Base-by-base conservation (phyloP, 2,113 vertebrate species). In the Ptilonorhynchus violaceus region DNA sequence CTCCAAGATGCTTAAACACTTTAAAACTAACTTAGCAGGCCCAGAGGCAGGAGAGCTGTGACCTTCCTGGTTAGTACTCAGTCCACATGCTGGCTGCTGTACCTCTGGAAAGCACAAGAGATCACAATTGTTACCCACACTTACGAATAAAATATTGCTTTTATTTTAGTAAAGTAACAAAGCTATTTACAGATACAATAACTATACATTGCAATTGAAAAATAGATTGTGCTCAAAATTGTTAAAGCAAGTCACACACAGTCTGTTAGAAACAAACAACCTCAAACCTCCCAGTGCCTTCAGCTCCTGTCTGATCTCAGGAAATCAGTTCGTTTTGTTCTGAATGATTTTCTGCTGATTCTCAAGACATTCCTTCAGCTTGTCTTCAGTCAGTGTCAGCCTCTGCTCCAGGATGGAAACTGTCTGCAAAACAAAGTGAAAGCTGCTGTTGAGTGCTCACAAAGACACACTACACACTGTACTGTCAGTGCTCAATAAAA, bases 321-420 rank as follows among this genome's bases (percentile, higher is more conserved):
- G 52, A 73, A 93, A 91, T 98, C 97, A 98, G 12, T 95, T 93
- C 4, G 21, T 73, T 77, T 97, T 83, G 98, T 93, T 97, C 96
- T 98, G 79, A 98, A 97, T 94, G 84, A 99, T 98, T 97, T 98
- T 98, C 97, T 98, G 98, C 97, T 99, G 99, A 97, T 98, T 99
- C 93, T 99, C 98, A 95, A 99, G 97, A 88, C 99, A 99, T 97
- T 99, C 99, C 96, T 99, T 99, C 96, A 99, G 98, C 94, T 99
- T 99, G 98, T 99, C 99, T 97, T 99, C 99, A 0, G 99, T 99
- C 95, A 99, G 98, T 0, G 99, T 99, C 98, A 99, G 97, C 70
- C 99, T 98, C 97, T 99, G 99, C 97, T 99, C 99, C 92, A 99
- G 97, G 95, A 99, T 98, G 75, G 97, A 98, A 85, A 99, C 98